Percentiles rank a stretch among this genome's conserved stretches.
phyloP scores from a whole-genome alignment of 2,888 invertebrate species.

The Chironomus tentans region DNA sequence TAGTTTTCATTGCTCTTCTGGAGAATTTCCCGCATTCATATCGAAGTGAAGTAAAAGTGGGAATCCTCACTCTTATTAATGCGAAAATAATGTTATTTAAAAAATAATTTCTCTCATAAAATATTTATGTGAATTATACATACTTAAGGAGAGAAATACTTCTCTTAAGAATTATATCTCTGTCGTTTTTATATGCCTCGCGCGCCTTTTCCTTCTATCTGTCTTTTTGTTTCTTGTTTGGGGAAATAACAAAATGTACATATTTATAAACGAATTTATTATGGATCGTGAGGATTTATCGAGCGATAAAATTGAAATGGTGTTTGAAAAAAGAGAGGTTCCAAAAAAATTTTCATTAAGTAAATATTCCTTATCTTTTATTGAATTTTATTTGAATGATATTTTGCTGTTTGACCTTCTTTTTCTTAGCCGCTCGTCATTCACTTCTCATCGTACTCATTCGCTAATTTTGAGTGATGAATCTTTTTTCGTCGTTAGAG shows the following conservation, averaged over 20 bases:
- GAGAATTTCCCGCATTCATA: too few relatives aligned
- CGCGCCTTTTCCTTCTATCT: neutral
- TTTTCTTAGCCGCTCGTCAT: neutral
- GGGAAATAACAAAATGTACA: too few relatives aligned
- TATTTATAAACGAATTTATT: conserved; percentile 11
- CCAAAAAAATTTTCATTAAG: neutral
- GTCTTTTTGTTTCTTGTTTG: neutral
- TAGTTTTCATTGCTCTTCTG: too few relatives aligned
- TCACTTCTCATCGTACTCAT: too few relatives aligned
- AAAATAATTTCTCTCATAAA: conserved; percentile 16
- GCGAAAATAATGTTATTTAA: conserved; percentile 25
- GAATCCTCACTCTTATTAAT: conserved; percentile 4
- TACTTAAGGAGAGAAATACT: neutral
- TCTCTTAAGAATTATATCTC: too few relatives aligned
- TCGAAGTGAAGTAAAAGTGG: neutral
- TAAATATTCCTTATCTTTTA: too few relatives aligned
- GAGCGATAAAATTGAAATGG: conserved; percentile 21
- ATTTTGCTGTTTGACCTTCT: neutral
- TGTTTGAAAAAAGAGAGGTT: neutral
- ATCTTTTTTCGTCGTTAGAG: too few relatives aligned
- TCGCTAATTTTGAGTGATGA: too few relatives aligned
- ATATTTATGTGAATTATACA: neutral
- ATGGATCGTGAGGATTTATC: conserved; percentile 3
- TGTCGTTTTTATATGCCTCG: neutral
- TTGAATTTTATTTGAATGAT: neutral